Base-by-base conservation (phyloP, 2,797 vertebrate genomes). In the Clarias fuscus region DNA sequence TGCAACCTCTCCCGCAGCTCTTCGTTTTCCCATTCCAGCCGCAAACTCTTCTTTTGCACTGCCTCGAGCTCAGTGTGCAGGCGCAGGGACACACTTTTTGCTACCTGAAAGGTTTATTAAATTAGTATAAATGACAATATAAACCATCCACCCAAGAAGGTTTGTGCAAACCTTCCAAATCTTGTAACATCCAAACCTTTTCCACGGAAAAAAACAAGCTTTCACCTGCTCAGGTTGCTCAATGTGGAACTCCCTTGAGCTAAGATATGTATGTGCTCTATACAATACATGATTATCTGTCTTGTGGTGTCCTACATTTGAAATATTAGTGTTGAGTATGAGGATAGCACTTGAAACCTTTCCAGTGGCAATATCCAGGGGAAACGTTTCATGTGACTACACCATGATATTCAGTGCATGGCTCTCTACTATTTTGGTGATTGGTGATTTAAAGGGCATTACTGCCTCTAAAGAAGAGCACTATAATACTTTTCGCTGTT, bases 11-110 rank as follows among this genome's bases (percentile, higher is more conserved):
- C 97, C 1, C 97, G 95, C 78, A 99, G 94, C 7, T 92, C 94
- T 92, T 98, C 96, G 0, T 99, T 99, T 91, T 99, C 98, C 91
- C 96, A 97, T 89, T 99, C 98, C 94, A 99, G 90, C 89, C 93
- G 94, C n/a, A 93, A 92, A 58, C 96, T 95, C 87, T 97, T 98
- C 94, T 97, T 97, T 94, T 97, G 97, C 90, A 98, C 96, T 0
- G 67, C 93, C 90, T 98, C 97, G 85, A 99, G 95, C 94, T 99
- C 98, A 1, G 95, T 96, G 92, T 97, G 98, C 86, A 99, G 96
- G 20, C 98, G 94, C 86, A 97, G 92, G 0, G 98, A 99, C 88
- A 99, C 98, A 0, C 97, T 98, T 94, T 98, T 99, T 53, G 97
- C 97, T 88, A 99, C 97, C 98, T 99, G 93, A 30, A 24, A 82